Conservation (phyloP, 2,113 vertebrate species). For the Cranoglanis bouderius region DNA sequence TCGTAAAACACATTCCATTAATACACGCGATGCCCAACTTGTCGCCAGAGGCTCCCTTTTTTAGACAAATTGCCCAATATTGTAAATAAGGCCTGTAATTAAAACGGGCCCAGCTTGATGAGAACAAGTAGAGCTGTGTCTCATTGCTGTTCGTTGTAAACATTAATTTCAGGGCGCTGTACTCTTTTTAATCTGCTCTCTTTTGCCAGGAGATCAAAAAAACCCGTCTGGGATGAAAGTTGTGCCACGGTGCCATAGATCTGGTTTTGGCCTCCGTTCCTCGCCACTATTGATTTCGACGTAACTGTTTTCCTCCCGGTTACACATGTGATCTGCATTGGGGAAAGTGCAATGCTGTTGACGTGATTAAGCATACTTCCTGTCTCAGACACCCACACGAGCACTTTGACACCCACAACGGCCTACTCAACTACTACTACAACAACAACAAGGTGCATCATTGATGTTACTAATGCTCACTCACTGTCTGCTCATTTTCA, state of each 20-base stretch:
- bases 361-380: slow-evolving; percentile 50
- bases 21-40: slow-evolving; percentile 68
- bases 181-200: slow-evolving; percentile 72
- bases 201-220: slow-evolving; percentile 61
- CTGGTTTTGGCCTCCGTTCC: neutral
- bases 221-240: slow-evolving; percentile 25
- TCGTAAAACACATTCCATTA: slow-evolving; percentile 65
- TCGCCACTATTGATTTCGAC: neutral
- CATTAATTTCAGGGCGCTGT: slow-evolving; percentile 73
- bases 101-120: slow-evolving; percentile 71
- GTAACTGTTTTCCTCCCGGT: slow-evolving; percentile 20
- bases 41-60: slow-evolving; percentile 69
- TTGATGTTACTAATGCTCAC: neutral
- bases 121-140: slow-evolving; percentile 62
- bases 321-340: slow-evolving; percentile 29
- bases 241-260: neutral
- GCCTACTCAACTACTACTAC: slow-evolving; percentile 28
- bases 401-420: slow-evolving; percentile 44
- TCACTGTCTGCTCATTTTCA: neutral
- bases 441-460: slow-evolving; percentile 34
- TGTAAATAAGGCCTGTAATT: slow-evolving; percentile 75
- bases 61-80: slow-evolving; percentile 74
- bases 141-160: slow-evolving; percentile 69
- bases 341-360: slow-evolving; percentile 46
- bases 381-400: slow-evolving; percentile 50